Percentiles rank a stretch among this genome's conserved stretches.
phyloP scores from a whole-genome alignment of 1,140 invertebrate species.

The Diploscapter pachys region DNA sequence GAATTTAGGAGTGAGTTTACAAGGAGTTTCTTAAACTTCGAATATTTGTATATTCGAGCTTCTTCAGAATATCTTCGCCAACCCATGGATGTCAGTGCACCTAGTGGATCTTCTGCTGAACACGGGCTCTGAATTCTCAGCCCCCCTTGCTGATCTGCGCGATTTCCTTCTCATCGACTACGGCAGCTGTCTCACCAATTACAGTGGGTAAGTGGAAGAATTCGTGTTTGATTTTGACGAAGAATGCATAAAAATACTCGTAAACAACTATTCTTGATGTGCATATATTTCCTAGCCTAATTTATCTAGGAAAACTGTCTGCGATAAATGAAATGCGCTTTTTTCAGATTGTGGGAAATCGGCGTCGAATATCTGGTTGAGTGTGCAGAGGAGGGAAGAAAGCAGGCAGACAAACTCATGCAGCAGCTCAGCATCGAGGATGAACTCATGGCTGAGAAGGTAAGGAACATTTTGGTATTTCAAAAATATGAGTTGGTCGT shows the following conservation, averaged over 20 bases:
- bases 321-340: neutral
- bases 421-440: neutral
- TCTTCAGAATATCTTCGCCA: constrained; percentile 12
- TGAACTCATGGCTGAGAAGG: constrained; percentile 9
- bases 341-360: constrained; percentile 17
- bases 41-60: too few species aligned
- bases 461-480: neutral
- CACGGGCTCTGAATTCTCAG: neutral
- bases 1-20: too few species aligned
- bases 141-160: neutral
- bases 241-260: too few species aligned
- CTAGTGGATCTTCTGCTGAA: constrained; percentile 11
- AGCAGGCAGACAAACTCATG: constrained; percentile 3
- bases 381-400: neutral
- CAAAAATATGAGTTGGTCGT: neutral
- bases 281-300: too few species aligned
- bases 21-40: too few species aligned
- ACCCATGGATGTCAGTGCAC: constrained; percentile 14
- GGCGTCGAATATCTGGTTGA: constrained; percentile 8
- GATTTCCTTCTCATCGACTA: neutral
- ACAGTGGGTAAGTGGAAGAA: constrained; percentile 6
- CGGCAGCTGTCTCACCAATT: neutral
- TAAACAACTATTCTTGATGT: too few species aligned
- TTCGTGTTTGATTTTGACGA: too few species aligned
- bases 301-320: neutral